Conservation (phyloP, 2,113 vertebrate species). For the Nanorana parkeri region DNA sequence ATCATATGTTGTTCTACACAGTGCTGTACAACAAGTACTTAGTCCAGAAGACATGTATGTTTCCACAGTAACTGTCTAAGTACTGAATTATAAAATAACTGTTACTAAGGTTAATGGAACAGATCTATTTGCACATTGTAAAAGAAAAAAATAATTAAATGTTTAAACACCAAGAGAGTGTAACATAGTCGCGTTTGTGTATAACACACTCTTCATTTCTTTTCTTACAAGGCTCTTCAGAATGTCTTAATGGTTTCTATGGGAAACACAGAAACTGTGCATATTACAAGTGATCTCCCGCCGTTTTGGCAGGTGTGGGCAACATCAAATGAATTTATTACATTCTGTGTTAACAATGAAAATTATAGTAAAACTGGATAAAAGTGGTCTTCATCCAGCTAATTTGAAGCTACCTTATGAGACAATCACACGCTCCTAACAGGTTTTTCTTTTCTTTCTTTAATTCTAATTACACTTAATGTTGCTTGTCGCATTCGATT, state of each 20-base stretch:
- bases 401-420: slow-evolving; percentile 84
- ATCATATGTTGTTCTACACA: background rate
- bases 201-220: slow-evolving; percentile 27
- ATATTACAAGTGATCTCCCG: slow-evolving; percentile 73
- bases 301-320: slow-evolving; percentile 79
- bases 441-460: slow-evolving; percentile 75
- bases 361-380: slow-evolving; percentile 80
- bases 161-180: slow-evolving; percentile 13
- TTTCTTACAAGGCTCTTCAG: slow-evolving; percentile 32
- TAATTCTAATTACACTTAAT: slow-evolving; percentile 87
- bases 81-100: slow-evolving; percentile 3
- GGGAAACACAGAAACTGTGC: slow-evolving; percentile 64
- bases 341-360: slow-evolving; percentile 79
- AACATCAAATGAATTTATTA: slow-evolving; percentile 83
- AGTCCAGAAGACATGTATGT: too few species aligned
- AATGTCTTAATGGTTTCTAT: slow-evolving; percentile 66
- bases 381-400: slow-evolving; percentile 79
- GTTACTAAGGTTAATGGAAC: slow-evolving; percentile 26
- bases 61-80: slow-evolving; percentile 1
- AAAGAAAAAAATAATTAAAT: slow-evolving; percentile 13
- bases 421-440: slow-evolving; percentile 87
- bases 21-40: background rate
- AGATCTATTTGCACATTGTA: background rate
- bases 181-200: slow-evolving; percentile 19
- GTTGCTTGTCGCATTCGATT: slow-evolving; percentile 86